Percentiles rank a stretch among this genome's conserved stretches.
These are phyloP conservation scores for Leptoclinus maculatus DNA, from an alignment of 2,797 vertebrate species.

Conservation along the genomic window DNA sequence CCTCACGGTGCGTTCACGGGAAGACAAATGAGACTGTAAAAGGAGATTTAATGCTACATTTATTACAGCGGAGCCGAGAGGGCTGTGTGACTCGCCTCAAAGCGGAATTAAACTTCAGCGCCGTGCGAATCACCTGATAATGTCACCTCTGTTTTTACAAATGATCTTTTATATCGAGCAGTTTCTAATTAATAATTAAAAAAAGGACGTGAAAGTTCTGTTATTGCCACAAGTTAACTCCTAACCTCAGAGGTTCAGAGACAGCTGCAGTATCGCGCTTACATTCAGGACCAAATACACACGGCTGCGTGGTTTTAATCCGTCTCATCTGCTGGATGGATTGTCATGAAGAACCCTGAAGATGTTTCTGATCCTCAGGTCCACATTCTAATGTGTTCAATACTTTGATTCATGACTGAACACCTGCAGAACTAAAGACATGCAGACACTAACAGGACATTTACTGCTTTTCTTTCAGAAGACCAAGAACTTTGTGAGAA, in stretches of 20 bases:
- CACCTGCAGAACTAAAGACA: too few species aligned
- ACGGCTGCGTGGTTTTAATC: too few species aligned
- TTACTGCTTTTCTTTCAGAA: too few species aligned
- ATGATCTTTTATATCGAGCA: slow-evolving; percentile 22
- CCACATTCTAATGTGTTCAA: too few species aligned
- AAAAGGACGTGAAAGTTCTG: slow-evolving; percentile 22
- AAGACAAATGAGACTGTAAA: slow-evolving; percentile 52
- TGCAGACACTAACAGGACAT: too few species aligned
- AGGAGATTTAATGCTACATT: slow-evolving; percentile 47
- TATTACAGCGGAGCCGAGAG: background rate
- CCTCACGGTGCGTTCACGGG: slow-evolving; percentile 27
- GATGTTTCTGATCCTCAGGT: too few species aligned
- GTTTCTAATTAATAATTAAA: slow-evolving; percentile 8
- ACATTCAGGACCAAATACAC: too few species aligned
- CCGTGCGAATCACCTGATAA: background rate
- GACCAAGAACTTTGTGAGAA: too few species aligned
- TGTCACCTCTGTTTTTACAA: background rate
- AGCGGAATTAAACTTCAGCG: slow-evolving; percentile 4
- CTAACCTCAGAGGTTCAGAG: background rate
- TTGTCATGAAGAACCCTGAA: too few species aligned
- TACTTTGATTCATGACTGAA: too few species aligned
- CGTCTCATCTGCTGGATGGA: too few species aligned
- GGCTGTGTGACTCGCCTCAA: background rate
- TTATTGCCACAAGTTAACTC: background rate
- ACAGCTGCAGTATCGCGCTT: too few species aligned